Conservation (phyloP, 2,797 vertebrate species). For the Allobates femoralis region DNA sequence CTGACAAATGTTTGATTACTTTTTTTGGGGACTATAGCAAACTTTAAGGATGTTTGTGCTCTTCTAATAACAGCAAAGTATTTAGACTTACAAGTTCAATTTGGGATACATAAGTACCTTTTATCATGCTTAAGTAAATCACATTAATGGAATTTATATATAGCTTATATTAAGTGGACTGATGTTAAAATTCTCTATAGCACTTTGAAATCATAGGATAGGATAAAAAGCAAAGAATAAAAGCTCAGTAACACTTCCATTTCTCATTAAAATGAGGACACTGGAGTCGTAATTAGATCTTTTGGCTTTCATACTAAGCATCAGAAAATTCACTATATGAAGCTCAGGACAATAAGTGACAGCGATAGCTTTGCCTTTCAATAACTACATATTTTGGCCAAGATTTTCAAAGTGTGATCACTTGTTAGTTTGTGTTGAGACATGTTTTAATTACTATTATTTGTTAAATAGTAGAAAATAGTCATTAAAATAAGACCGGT, state of each 20-base stretch:
- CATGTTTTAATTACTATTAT: not conserved
- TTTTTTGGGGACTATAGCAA: not conserved
- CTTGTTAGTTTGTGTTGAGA: constrained; percentile 12
- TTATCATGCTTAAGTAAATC: constrained; percentile 43
- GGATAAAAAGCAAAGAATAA: constrained; percentile 57
- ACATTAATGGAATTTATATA: constrained; percentile 51
- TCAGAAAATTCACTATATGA: constrained; percentile 51
- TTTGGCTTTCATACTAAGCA: constrained; percentile 56
- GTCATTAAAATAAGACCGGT: too few relatives aligned
- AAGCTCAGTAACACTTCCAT: constrained; percentile 49
- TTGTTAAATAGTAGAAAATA: not conserved
- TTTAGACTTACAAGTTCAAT: constrained; percentile 41
- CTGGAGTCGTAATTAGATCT: constrained; percentile 58
- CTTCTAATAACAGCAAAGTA: constrained; percentile 7
- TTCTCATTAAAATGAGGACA: constrained; percentile 59
- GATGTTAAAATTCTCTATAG: constrained; percentile 36
- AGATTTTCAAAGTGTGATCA: constrained; percentile 15
- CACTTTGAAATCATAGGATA: constrained; percentile 51
- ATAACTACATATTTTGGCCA: constrained; percentile 15
- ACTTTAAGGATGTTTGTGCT: not conserved
- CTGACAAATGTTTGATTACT: not conserved
- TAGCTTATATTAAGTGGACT: constrained; percentile 48
- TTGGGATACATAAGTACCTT: constrained; percentile 46
- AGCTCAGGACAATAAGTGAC: constrained; percentile 47
- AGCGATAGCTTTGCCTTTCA: constrained; percentile 36